Conservation (phyloP, 2,888 invertebrate species). For the Zaprionus obscuricornis region DNA sequence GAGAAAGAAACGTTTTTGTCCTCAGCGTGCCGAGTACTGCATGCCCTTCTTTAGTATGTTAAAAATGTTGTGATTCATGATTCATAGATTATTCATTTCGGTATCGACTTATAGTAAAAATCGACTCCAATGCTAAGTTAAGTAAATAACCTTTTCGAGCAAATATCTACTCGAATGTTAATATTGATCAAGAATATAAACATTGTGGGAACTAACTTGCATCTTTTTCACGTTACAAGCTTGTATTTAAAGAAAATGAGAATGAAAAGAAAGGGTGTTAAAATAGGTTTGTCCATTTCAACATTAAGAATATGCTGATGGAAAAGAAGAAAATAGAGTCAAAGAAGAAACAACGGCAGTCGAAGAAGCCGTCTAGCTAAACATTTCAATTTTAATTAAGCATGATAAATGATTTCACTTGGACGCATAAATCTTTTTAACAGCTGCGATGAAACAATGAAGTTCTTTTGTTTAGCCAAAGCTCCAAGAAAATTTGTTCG, state of each 20-base stretch:
- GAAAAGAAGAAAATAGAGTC: slow-evolving; percentile 7
- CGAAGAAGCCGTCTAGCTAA: slow-evolving; percentile 57
- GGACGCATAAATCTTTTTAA: slow-evolving; percentile 80
- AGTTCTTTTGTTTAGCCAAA: slow-evolving; percentile 68
- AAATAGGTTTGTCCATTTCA: slow-evolving; percentile 25
- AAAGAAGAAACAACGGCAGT: slow-evolving; percentile 28
- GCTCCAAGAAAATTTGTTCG: slow-evolving; percentile 53
- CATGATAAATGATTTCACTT: slow-evolving; percentile 82
- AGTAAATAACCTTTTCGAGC: too few relatives aligned
- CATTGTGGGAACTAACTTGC: too few relatives aligned
- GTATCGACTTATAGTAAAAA: too few relatives aligned
- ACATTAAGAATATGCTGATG: slow-evolving; percentile 22
- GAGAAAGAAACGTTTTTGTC: slow-evolving; percentile 29
- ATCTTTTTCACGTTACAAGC: too few relatives aligned
- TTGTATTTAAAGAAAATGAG: too few relatives aligned
- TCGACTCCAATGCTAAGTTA: too few relatives aligned
- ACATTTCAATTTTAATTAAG: slow-evolving; percentile 82
- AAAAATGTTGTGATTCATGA: too few relatives aligned
- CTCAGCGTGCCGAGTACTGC: too few relatives aligned
- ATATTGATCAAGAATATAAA: too few relatives aligned
- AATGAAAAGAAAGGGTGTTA: slow-evolving; percentile 36
- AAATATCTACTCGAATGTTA: too few relatives aligned
- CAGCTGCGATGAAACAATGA: slow-evolving; percentile 78
- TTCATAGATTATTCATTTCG: too few relatives aligned
- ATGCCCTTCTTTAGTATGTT: too few relatives aligned